Percentiles rank a stretch among this genome's conserved stretches.
These are phyloP conservation scores for Tridacna crocea DNA, from an alignment of 2,888 invertebrate species.

Conservation along the genomic window DNA sequence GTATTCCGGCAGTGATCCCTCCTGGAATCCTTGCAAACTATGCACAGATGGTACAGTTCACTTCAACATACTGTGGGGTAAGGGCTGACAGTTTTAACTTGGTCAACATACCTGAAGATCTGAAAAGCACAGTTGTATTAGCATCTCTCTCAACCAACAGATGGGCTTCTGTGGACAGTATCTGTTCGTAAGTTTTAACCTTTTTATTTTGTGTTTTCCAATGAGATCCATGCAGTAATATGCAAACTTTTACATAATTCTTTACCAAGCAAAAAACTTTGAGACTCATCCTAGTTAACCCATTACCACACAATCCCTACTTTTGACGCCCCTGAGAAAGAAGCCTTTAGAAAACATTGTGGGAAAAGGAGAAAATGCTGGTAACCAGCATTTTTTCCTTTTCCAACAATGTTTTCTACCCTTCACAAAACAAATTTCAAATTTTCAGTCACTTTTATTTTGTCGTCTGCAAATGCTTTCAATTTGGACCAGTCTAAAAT, in stretches of 20 bases:
- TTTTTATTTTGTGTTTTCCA: no score
- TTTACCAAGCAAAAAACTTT: no score
- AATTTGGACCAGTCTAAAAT: no score
- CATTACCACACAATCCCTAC: no score
- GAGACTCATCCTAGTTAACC: no score
- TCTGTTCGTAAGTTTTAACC: slow-evolving; percentile 41
- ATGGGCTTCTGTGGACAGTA: slow-evolving; percentile 34
- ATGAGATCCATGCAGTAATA: no score
- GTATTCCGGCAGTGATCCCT: slow-evolving; percentile 31
- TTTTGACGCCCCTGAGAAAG: not conserved
- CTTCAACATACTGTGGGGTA: slow-evolving; percentile 28
- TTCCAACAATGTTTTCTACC: not conserved
- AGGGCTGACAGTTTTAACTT: slow-evolving; percentile 16
- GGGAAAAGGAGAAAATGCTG: not conserved
- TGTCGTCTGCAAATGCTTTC: no score
- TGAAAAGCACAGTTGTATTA: slow-evolving; percentile 30
- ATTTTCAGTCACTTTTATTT: no score
- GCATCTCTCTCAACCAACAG: slow-evolving; percentile 33
- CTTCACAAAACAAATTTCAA: no score
- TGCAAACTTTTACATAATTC: no score
- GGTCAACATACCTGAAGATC: slow-evolving; percentile 30
- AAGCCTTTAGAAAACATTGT: not conserved
- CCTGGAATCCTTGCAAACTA: slow-evolving; percentile 26
- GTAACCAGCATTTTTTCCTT: not conserved
- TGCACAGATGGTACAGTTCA: slow-evolving; percentile 34